These are phyloP conservation scores for Erebia aethiops DNA, from an alignment of 2,888 invertebrate genomes.

Conservation along the genomic window DNA sequence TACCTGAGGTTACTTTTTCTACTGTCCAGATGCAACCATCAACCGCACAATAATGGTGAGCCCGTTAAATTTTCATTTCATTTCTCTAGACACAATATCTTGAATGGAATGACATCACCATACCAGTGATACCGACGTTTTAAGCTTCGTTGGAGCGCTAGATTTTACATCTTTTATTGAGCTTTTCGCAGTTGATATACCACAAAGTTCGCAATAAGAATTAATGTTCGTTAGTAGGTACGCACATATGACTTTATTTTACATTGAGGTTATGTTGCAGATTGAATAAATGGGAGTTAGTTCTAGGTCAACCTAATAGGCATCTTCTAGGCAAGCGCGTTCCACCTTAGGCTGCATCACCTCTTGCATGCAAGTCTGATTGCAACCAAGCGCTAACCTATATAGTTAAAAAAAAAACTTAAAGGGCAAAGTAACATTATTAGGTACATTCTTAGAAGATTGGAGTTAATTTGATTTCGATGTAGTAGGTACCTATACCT, in stretches of 20 bases:
- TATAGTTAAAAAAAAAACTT: too few species aligned
- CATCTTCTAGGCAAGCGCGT: too few species aligned
- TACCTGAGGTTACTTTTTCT: conserved; percentile 66
- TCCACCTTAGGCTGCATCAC: too few species aligned
- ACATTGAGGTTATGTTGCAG: not conserved
- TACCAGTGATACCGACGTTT: too few species aligned
- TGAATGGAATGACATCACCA: conserved; percentile 39
- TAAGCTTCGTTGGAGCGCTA: not conserved
- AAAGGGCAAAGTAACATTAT: not conserved
- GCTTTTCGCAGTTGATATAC: not conserved
- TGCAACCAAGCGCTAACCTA: too few species aligned
- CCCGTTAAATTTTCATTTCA: conserved; percentile 39
- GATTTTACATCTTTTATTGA: conserved; percentile 15
- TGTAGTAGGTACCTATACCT: conserved; percentile 35
- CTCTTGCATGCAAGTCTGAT: too few species aligned
- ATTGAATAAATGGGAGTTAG: not conserved
- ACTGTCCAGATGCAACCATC: conserved; percentile 53
- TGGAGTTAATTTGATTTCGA: conserved; percentile 36
- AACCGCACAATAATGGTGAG: conserved; percentile 38
- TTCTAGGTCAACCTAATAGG: too few species aligned
- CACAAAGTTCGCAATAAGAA: too few species aligned
- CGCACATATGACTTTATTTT: not conserved
- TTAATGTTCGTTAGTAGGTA: too few species aligned
- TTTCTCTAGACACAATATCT: conserved; percentile 18
- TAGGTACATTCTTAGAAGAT: not conserved